Evolutionary conservation across 2,113 vertebrate genomes (phyloP), one percentile per base, ranked within the genome.

Genomic region (Myxocyprinus asiaticus): DNA sequence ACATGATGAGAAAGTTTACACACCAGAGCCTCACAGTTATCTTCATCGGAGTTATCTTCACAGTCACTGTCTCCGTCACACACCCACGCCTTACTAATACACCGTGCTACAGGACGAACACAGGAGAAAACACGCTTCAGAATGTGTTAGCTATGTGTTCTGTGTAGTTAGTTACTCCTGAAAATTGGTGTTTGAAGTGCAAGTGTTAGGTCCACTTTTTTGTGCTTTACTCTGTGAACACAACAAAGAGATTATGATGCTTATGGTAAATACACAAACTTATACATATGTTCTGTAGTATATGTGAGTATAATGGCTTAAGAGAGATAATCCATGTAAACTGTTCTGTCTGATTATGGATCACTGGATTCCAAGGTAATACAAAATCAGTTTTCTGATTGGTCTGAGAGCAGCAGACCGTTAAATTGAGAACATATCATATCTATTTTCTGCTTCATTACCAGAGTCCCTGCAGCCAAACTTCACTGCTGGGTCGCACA

Each of bases 61-160:
- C 97, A 99, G 91, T 99, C 97, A 0, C 94, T 97, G 94, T 99
- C 97, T 0, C 97, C 97, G 0, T 99, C 97, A 0, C 97, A 99
- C 50, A 99, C 96, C 97, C 97, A 99, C 0, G 97, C 97, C 88
- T 98, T 99, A 90, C 96, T 99, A 92, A 99, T 99, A 80, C 97
- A 99, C 17, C 96, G 95, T 0, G 95, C 97, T 98, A 79, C 0
- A 43, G 0, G 3, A 0, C 14, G 15, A 71, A 58, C 56, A 81
- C 17, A 22, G 48, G 53, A 42, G 45, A 0, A 74, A 55, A 33
- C 22, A 33, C 22, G 22, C 1, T 33, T 1, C 22, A 33, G 22
- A 1, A 33, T 33, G 22, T 33, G 22, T 33, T 33, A 33, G 22
- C 22, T 33, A 33, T 33, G 22, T 33, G 22, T 33, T 33, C 22